Evolutionary conservation across 2,797 vertebrate species (phyloP).

Genomic region (Triplophysa yarkandensis): DNA sequence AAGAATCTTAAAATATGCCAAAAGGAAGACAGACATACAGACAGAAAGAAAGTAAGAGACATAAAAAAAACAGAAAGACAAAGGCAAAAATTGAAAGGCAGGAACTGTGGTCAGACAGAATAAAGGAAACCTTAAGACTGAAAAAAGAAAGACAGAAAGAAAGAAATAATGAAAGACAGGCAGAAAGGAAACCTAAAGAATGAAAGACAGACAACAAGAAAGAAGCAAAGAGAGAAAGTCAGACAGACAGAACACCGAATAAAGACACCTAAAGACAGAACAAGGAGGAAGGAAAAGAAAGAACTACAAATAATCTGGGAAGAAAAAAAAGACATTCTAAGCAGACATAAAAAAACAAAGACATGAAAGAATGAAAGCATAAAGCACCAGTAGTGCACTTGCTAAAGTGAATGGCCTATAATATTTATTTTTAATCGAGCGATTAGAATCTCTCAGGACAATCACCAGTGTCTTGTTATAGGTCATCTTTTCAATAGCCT

Average conservation of each 20-base stretch:
- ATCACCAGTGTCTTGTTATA: conserved; percentile 44
- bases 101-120: not conserved
- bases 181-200: not conserved
- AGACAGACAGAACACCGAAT: not conserved
- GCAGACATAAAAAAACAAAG: too few species aligned
- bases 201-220: not conserved
- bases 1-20: not conserved
- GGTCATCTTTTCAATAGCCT: conserved; percentile 49
- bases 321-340: not conserved
- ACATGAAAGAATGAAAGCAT: not conserved
- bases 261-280: not conserved
- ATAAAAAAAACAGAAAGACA: not conserved
- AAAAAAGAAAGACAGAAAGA: not conserved
- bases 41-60: not conserved
- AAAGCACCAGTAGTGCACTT: not conserved
- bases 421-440: conserved; percentile 33
- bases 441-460: conserved; percentile 41
- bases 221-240: not conserved
- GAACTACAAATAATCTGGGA: too few species aligned
- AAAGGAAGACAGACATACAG: not conserved
- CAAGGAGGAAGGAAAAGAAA: not conserved
- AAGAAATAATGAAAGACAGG: not conserved
- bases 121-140: too few species aligned
- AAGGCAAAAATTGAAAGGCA: not conserved
- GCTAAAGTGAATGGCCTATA: not conserved